These are phyloP conservation scores for Lagodon rhomboides DNA, from an alignment of 2,797 vertebrate species.

Conservation along the genomic window DNA sequence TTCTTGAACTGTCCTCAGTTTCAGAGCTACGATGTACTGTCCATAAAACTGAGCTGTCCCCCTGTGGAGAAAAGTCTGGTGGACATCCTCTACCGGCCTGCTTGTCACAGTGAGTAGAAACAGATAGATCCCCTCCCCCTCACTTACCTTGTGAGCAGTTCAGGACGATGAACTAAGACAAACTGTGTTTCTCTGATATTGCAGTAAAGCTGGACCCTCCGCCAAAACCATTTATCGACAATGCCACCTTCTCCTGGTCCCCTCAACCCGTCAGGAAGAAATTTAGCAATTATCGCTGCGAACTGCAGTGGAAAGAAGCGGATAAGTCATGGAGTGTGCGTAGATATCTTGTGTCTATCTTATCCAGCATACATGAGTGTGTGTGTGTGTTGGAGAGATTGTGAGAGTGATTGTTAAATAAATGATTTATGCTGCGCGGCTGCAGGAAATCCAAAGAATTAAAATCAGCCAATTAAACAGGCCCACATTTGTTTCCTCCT, in stretches of 20 bases:
- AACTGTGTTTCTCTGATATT: background rate
- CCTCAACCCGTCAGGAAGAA: fast-evolving
- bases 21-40: fast-evolving
- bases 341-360: background rate
- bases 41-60: conserved; percentile 26
- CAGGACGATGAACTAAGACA: background rate
- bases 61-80: fast-evolving
- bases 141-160: background rate
- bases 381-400: background rate
- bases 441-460: background rate
- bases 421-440: background rate
- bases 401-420: background rate
- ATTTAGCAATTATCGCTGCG: fast-evolving
- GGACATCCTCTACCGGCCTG: fast-evolving
- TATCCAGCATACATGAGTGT: background rate
- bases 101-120: conserved; percentile 60
- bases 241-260: conserved; percentile 53
- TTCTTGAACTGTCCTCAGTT: conserved; percentile 56
- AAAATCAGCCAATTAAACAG: background rate
- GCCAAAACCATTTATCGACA: conserved; percentile 17
- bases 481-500: background rate
- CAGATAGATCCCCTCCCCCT: too few relatives aligned
- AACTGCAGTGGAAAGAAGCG: conserved; percentile 65
- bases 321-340: conserved; percentile 65
- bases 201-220: conserved; percentile 73